A percentile compares a stretch with the other conserved stretches of the same genome.
phyloP scores from a whole-genome alignment of 2,888 invertebrate genomes.

The Rhagonycha lutea region DNA sequence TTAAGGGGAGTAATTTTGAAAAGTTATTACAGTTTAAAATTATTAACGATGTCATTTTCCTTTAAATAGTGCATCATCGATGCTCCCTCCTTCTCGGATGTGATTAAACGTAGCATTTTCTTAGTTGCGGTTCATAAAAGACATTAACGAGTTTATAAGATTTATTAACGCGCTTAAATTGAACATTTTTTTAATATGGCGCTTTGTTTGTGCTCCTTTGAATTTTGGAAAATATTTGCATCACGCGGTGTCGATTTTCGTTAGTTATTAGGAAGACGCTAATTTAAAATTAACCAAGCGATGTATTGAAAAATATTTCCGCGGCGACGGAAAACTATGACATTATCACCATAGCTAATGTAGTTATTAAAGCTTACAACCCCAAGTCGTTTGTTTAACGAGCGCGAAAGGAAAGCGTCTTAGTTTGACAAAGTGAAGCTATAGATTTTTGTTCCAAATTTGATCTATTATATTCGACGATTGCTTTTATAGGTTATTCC shows the following conservation, averaged over 20 bases:
- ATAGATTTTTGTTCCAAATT: background rate
- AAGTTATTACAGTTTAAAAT: background rate
- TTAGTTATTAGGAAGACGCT: background rate
- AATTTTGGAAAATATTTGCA: background rate
- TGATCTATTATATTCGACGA: background rate
- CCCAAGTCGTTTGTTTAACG: slow-evolving; percentile 32
- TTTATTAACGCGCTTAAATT: background rate
- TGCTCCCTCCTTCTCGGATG: slow-evolving; percentile 13
- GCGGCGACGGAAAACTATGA: slow-evolving; percentile 13
- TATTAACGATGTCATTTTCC: background rate
- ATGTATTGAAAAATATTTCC: slow-evolving; percentile 21
- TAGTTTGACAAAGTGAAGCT: slow-evolving; percentile 9
- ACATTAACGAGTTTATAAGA: slow-evolving; percentile 35
- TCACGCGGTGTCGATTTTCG: background rate
- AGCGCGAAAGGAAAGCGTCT: slow-evolving; percentile 33
- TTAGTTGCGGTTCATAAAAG: slow-evolving; percentile 27
- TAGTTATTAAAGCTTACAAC: slow-evolving; percentile 29
- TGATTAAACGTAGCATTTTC: slow-evolving; percentile 23
- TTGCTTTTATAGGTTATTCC: background rate
- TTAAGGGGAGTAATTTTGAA: background rate
- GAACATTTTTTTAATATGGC: background rate
- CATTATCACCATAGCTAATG: slow-evolving; percentile 19
- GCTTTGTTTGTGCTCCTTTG: background rate
- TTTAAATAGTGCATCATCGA: slow-evolving; percentile 18
- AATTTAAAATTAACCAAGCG: slow-evolving; percentile 15